Base-by-base conservation (phyloP, 2,888 invertebrate genomes). In the Cryptocephalus moraei region DNA sequence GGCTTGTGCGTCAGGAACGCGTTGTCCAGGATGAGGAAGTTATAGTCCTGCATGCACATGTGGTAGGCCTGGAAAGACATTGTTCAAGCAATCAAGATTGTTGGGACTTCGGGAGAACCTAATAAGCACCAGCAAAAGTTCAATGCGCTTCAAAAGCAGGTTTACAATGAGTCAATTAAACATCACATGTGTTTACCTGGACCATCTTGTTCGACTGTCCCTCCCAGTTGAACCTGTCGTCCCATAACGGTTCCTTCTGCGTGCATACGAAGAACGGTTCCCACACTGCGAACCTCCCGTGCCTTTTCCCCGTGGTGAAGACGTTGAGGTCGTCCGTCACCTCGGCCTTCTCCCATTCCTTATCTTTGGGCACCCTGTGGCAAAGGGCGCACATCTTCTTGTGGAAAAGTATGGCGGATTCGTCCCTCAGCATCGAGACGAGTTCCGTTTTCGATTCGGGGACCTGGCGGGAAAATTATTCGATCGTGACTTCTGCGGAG, bases 241-340 rank as follows among this genome's bases (percentile, higher is more conserved):
- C 65, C 57, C 63, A 66, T 8, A 60, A 44, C 8, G 66, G 65
- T 48, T 64, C 65, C 8, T 60, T 53, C 34, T 64, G 61, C 6
- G 65, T 66, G 13, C 62, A 62, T 12, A 66, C 51, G 44, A 60
- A 66, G 48, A 66, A 65, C 3, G 66, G 62, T 49, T 66, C 65
- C 65, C 65, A 66, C 9, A 59, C 41, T 10, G 42, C 46, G 39
- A 61, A 54, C 8, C 41, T 10, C 1, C 55, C 57, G 22, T 51
- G 41, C 39, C 66, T 49, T 51, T 64, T 65, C 4, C 54, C 57
- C 4, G 51, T 45, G 8, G 62, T 50, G 51, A 65, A 64, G 11
- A 64, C 55, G 41, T 57, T 45, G 36, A 66, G 42, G 22, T 42
- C 51, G 8, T 49, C 41, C 8, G 50, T 56, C 44, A 58, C 55